phyloP scores from a whole-genome alignment of 1,140 invertebrate species.

The Gryllus bimaculatus region DNA sequence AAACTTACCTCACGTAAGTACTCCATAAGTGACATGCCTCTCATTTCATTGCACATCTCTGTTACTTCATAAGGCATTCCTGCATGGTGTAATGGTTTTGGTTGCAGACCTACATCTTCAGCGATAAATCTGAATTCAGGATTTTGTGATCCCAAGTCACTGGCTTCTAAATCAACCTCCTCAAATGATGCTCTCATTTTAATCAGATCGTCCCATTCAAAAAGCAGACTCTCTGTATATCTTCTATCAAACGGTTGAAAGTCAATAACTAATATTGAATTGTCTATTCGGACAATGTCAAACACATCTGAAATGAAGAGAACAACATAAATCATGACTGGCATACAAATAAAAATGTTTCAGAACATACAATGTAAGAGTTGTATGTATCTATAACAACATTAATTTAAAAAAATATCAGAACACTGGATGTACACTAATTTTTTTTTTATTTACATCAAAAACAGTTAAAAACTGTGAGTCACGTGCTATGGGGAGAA shows the following conservation, averaged over 20 bases:
- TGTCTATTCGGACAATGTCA: neutral
- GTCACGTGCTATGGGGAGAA: too few relatives aligned
- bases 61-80: neutral
- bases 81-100: neutral
- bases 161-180: neutral
- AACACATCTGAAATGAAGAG: neutral
- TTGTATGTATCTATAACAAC: neutral
- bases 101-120: neutral
- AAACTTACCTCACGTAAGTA: neutral
- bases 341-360: neutral
- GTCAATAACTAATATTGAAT: neutral
- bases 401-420: neutral
- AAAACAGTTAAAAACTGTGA: too few relatives aligned
- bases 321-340: neutral
- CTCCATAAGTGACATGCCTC: neutral
- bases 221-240: neutral
- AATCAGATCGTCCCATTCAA: neutral
- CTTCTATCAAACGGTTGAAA: neutral
- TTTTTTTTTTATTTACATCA: too few relatives aligned
- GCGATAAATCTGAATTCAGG: neutral
- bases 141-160: neutral
- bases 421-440: neutral
- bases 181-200: neutral
- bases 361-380: neutral
- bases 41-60: neutral